Conservation (phyloP, 2,797 vertebrate genomes). For the Lindbergichthys nudifrons region DNA sequence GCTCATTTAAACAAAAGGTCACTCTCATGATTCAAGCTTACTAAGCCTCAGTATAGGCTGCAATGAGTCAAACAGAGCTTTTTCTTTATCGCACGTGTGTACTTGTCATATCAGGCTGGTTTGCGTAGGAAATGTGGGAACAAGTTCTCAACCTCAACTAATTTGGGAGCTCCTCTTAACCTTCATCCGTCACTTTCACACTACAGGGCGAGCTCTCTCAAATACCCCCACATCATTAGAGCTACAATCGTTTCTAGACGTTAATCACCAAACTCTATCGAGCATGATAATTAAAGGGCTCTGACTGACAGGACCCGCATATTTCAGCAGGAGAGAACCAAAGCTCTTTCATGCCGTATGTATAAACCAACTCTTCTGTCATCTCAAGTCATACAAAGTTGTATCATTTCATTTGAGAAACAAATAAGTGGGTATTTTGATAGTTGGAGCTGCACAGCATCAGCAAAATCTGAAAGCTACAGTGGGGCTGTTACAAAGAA, state of each 20-base stretch:
- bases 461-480: constrained; percentile 23
- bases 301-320: constrained; percentile 27
- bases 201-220: constrained; percentile 4
- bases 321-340: not conserved
- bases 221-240: constrained; percentile 30
- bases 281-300: constrained; percentile 53
- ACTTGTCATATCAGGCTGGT: not conserved
- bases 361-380: constrained; percentile 12
- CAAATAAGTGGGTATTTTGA: constrained; percentile 7
- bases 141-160: not conserved
- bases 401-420: not conserved
- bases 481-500: constrained; percentile 28
- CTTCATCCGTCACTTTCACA: constrained; percentile 15
- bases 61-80: constrained; percentile 43
- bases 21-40: constrained; percentile 58
- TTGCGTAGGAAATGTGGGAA: not conserved
- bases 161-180: constrained; percentile 18
- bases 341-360: not conserved
- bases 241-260: constrained; percentile 20
- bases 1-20: constrained; percentile 65
- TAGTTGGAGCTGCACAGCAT: constrained; percentile 4
- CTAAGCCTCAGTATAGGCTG: constrained; percentile 37
- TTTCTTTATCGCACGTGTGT: not conserved
- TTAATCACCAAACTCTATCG: constrained; percentile 43
- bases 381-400: not conserved